Evolutionary conservation across 2,888 invertebrate genomes (phyloP).

Genomic region (Drosophila diplacantha): DNA sequence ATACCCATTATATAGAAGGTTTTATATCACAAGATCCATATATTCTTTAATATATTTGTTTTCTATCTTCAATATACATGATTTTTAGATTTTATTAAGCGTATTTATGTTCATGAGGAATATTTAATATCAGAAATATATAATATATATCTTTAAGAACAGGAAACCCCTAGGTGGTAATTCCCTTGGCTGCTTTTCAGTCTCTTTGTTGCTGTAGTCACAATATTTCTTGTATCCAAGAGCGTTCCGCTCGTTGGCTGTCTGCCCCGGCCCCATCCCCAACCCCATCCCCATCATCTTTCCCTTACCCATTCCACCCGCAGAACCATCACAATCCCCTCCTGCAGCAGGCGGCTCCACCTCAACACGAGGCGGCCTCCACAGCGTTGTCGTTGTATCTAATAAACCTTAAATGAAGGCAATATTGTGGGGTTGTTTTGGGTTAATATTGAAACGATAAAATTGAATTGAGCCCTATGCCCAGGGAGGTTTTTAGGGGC

Average conservation of each 20-base stretch:
- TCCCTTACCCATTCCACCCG: background rate
- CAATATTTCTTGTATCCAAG: constrained; percentile 60
- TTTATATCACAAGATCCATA: background rate
- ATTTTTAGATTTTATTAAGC: background rate
- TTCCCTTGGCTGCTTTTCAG: background rate
- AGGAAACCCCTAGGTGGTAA: background rate
- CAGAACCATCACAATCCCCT: constrained; percentile 2
- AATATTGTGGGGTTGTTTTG: constrained; percentile 76
- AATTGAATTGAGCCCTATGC: constrained; percentile 72
- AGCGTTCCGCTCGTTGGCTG: constrained; percentile 61
- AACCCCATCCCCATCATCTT: background rate
- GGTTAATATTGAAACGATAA: constrained; percentile 76
- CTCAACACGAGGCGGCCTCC: constrained; percentile 19
- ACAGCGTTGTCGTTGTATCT: constrained; percentile 61
- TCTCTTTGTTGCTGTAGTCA: constrained; percentile 43
- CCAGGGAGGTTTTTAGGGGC: constrained; percentile 31
- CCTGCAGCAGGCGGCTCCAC: constrained; percentile 11
- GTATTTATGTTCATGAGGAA: background rate
- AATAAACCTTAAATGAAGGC: constrained; percentile 77
- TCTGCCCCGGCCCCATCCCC: constrained; percentile 6
- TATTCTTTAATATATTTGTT: no score
- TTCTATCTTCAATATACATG: background rate
- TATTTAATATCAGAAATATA: background rate
- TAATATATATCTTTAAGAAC: background rate
- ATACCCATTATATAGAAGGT: background rate